A percentile compares a stretch with the other conserved stretches of the same genome.
Conservation (phyloP, 2,113 vertebrate species). For the Procavia capensis region DNA sequence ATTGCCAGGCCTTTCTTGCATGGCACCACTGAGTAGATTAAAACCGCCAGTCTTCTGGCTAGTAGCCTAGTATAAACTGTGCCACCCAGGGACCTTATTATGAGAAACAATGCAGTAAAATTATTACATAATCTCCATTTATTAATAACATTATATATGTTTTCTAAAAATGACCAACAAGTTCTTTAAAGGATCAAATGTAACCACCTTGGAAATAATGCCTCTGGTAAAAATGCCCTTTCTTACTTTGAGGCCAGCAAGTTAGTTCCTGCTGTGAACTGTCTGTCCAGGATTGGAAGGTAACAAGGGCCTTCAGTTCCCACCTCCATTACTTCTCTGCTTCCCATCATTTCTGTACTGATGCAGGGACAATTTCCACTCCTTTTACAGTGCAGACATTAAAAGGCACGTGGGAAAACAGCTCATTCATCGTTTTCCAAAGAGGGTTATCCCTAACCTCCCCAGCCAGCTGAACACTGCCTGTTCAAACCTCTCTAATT, state of each 20-base stretch:
- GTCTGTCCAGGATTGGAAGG: neutral
- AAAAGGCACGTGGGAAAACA: constrained; percentile 62
- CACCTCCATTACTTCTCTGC: constrained; percentile 61
- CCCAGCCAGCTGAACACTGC: neutral
- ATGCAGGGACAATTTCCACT: constrained; percentile 66
- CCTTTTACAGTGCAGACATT: constrained; percentile 80
- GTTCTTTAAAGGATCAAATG: neutral
- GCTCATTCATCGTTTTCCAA: constrained; percentile 39
- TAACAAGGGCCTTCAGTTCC: neutral
- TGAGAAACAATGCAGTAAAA: neutral
- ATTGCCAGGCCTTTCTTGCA: neutral
- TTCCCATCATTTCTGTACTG: constrained; percentile 36
- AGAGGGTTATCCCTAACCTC: neutral
- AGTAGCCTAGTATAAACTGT: neutral
- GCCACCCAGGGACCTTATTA: neutral
- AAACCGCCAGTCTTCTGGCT: neutral
- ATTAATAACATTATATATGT: neutral
- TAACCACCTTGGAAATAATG: neutral
- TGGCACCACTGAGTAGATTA: neutral
- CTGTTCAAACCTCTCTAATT: neutral
- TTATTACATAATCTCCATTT: neutral
- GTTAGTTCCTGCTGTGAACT: neutral
- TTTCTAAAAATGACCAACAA: neutral
- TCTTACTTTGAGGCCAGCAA: neutral
- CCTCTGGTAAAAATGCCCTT: neutral